Conservation (phyloP, 1,140 invertebrate species). For the Delia radicum region DNA sequence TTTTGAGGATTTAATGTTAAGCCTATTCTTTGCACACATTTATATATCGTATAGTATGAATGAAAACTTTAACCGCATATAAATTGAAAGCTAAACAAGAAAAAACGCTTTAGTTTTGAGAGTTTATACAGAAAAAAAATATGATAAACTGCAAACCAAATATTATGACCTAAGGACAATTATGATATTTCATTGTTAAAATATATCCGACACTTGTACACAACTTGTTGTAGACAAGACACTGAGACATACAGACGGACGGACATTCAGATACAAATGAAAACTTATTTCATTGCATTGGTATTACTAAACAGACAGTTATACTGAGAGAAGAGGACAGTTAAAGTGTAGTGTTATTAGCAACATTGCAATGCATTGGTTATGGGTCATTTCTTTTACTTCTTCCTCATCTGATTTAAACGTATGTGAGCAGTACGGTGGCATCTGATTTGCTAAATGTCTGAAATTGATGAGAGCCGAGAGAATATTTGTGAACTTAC, state of each 20-base stretch:
- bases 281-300: background rate
- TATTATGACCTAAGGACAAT: constrained; percentile 54
- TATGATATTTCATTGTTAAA: constrained; percentile 55
- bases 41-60: background rate
- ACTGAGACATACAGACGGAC: background rate
- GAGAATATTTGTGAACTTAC: too few relatives aligned
- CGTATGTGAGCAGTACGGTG: too few relatives aligned
- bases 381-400: background rate
- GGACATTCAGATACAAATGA: background rate
- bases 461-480: too few relatives aligned
- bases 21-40: constrained; percentile 2
- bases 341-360: constrained; percentile 21
- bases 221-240: background rate
- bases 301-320: constrained; percentile 1
- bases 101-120: background rate
- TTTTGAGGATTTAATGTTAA: constrained; percentile 36
- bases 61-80: background rate
- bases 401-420: background rate
- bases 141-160: constrained; percentile 54
- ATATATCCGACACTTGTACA: constrained; percentile 45
- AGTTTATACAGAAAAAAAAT: background rate
- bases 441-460: too few relatives aligned
- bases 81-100: background rate
- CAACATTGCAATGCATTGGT: constrained; percentile 10
- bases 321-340: background rate